These are phyloP conservation scores for Mixornis gularis DNA, from an alignment of 2,113 vertebrate genomes.

Conservation along the genomic window DNA sequence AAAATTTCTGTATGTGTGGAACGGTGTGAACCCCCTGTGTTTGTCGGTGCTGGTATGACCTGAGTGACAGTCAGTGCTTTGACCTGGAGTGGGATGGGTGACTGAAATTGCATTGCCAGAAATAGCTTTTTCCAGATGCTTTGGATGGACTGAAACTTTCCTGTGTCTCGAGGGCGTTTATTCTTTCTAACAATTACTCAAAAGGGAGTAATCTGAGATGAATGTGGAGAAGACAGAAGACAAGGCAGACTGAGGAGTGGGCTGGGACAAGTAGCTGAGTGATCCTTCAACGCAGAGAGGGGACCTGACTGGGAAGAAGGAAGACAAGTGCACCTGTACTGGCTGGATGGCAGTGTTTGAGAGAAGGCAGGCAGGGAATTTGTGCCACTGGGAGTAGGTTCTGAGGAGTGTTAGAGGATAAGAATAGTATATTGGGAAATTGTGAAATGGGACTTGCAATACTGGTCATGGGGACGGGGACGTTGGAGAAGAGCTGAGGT, in stretches of 20 bases:
- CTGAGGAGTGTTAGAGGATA: neutral
- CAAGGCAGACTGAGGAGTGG: neutral
- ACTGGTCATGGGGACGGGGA: neutral
- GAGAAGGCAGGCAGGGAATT: neutral
- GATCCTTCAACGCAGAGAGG: accelerated
- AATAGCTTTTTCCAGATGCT: neutral
- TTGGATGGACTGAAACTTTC: neutral
- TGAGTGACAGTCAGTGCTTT: neutral
- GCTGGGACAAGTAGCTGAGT: neutral
- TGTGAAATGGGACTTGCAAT: neutral
- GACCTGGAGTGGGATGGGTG: neutral
- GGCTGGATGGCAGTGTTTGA: neutral
- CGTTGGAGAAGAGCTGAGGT: neutral
- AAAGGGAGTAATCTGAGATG: neutral
- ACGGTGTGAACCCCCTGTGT: neutral
- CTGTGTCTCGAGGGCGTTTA: neutral
- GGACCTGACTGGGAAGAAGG: neutral
- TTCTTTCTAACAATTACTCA: neutral
- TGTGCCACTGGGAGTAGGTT: neutral
- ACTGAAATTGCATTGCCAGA: neutral
- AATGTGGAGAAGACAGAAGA: neutral
- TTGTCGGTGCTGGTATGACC: neutral
- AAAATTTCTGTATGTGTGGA: accelerated
- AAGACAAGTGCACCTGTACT: neutral
- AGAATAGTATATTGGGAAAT: neutral